Evolutionary conservation across 1,140 invertebrate species (phyloP).

Genomic region (Tetramorium simillimum): DNA sequence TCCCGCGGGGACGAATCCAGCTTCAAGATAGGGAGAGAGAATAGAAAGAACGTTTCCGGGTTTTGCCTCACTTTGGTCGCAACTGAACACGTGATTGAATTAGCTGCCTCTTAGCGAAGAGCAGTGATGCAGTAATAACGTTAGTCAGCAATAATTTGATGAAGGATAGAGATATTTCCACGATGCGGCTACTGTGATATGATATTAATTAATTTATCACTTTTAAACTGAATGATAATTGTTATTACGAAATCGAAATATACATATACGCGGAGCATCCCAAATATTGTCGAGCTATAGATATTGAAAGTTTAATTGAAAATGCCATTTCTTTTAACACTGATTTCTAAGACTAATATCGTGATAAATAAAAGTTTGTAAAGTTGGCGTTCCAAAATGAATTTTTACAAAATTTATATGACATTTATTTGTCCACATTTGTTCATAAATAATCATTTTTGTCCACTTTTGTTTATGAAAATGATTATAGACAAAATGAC

Average conservation of each 20-base stretch:
- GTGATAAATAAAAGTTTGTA: too few relatives aligned
- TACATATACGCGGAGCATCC: neutral
- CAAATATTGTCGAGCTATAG: neutral
- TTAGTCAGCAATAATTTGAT: constrained; percentile 55
- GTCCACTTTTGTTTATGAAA: too few relatives aligned
- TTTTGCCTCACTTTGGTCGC: constrained; percentile 27
- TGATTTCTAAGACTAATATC: neutral
- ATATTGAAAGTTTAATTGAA: neutral
- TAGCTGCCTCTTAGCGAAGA: constrained; percentile 46
- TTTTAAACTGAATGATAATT: neutral
- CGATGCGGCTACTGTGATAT: neutral
- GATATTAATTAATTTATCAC: constrained; percentile 42
- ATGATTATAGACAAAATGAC: too few relatives aligned
- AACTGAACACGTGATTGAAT: constrained; percentile 61
- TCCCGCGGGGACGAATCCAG: constrained; percentile 3
- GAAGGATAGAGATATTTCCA: constrained; percentile 21
- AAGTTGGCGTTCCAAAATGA: too few relatives aligned
- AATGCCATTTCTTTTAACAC: neutral
- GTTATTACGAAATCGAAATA: neutral
- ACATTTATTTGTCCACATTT: too few relatives aligned
- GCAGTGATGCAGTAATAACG: constrained; percentile 23
- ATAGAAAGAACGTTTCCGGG: constrained; percentile 31
- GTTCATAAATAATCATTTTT: too few relatives aligned
- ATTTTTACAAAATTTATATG: too few relatives aligned
- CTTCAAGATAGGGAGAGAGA: neutral